Percentiles rank a stretch among this genome's conserved stretches.
phyloP scores from a whole-genome alignment of 2,113 vertebrate species.

The Camarhynchus parvulus region DNA sequence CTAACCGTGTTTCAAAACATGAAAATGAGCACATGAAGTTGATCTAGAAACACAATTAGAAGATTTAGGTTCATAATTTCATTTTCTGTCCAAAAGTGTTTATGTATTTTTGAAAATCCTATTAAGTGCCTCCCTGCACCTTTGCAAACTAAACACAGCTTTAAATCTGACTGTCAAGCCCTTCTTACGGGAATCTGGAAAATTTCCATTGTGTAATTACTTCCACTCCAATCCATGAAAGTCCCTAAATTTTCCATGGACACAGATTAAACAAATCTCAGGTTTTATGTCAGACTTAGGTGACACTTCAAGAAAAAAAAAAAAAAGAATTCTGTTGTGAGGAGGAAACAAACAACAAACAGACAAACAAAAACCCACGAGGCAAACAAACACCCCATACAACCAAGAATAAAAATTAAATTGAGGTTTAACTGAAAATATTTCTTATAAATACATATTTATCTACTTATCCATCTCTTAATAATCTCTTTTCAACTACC shows the following conservation, averaged over 20 bases:
- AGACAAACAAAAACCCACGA: no score
- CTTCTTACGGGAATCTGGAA: not conserved
- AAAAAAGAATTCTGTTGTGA: not conserved
- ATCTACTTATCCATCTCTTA: not conserved
- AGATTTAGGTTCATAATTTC: not conserved
- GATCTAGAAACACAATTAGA: not conserved
- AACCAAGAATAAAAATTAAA: no score
- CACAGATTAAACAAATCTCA: not conserved
- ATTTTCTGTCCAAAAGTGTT: not conserved
- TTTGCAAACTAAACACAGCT: not conserved
- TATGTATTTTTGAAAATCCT: not conserved
- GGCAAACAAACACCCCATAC: rapidly evolving
- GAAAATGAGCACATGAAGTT: not conserved
- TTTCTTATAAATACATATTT: not conserved
- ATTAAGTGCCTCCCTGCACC: not conserved
- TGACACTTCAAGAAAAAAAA: not conserved
- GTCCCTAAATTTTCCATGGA: not conserved
- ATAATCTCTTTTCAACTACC: not conserved
- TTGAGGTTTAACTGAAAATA: not conserved
- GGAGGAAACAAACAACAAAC: no score
- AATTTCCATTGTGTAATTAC: not conserved
- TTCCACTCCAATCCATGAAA: not conserved
- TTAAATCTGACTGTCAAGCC: not conserved
- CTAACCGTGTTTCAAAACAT: not conserved
- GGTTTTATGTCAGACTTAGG: not conserved